A percentile compares a stretch with the other conserved stretches of the same genome.
Conservation (phyloP, 1,140 invertebrate genomes). For the Penaeus vannamei region DNA sequence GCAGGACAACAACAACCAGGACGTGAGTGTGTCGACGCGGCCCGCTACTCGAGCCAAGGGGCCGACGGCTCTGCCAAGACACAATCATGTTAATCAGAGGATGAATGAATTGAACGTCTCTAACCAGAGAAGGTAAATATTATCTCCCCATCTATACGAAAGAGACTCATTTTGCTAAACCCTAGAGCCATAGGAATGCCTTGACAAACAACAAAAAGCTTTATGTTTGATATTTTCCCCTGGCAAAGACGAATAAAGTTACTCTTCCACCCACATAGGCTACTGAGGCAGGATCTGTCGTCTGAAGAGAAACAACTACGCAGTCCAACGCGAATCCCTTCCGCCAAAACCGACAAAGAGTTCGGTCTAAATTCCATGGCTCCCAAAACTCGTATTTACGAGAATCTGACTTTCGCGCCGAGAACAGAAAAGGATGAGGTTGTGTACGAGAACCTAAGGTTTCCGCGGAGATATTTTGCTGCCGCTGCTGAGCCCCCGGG, state of each 20-base stretch:
- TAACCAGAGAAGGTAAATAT: slow-evolving; percentile 64
- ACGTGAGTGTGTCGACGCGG: neutral
- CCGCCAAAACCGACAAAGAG: neutral
- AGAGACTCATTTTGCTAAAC: slow-evolving; percentile 40
- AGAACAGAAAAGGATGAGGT: slow-evolving; percentile 15
- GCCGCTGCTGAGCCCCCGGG: no score
- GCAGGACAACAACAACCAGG: slow-evolving; percentile 41
- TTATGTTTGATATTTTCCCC: slow-evolving; percentile 49
- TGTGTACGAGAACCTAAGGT: slow-evolving; percentile 55
- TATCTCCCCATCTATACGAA: slow-evolving; percentile 14
- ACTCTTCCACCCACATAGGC: slow-evolving; percentile 60
- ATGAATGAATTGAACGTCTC: slow-evolving; percentile 56
- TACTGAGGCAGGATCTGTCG: slow-evolving; percentile 53
- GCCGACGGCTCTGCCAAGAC: slow-evolving; percentile 50
- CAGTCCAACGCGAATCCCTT: slow-evolving; percentile 43
- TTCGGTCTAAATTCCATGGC: neutral
- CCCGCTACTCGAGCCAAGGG: slow-evolving; percentile 18
- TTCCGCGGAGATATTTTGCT: neutral
- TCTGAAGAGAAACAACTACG: slow-evolving; percentile 45
- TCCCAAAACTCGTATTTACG: slow-evolving; percentile 16
- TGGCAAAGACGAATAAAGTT: slow-evolving; percentile 47
- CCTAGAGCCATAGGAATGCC: slow-evolving; percentile 46
- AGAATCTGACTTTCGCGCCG: neutral
- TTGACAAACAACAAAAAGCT: slow-evolving; percentile 37
- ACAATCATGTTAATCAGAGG: slow-evolving; percentile 45